These are phyloP conservation scores for Myiothlypis coronata DNA, from an alignment of 2,797 vertebrate species.

Conservation along the genomic window DNA sequence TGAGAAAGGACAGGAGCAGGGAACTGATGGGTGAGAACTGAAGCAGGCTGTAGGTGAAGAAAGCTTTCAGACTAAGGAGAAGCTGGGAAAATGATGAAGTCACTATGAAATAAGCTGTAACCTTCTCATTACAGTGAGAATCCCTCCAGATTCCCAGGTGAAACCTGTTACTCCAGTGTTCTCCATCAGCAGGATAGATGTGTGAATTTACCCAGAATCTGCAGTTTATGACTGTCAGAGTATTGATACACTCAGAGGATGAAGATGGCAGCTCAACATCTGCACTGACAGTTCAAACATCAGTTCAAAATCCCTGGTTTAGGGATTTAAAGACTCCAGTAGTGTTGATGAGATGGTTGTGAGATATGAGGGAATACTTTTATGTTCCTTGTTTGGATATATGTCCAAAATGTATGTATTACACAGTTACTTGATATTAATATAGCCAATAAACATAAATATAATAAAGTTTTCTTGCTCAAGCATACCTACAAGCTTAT, in stretches of 20 bases:
- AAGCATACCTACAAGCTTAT: not conserved
- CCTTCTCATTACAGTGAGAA: not conserved
- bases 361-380: not conserved
- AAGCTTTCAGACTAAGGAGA: not conserved
- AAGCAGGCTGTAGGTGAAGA: not conserved
- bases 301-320: not conserved
- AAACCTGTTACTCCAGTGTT: not conserved
- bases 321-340: not conserved
- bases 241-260: fast-evolving
- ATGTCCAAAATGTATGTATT: not conserved
- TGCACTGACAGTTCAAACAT: not conserved
- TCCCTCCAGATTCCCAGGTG: not conserved
- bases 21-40: not conserved
- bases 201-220: not conserved
- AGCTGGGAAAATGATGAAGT: fast-evolving
- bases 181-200: not conserved
- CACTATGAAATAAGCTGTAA: not conserved
- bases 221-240: not conserved
- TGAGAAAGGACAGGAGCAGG: not conserved
- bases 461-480: not conserved
- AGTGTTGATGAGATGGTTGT: not conserved
- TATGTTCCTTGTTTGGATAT: not conserved
- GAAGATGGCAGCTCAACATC: not conserved
- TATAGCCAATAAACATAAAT: not conserved
- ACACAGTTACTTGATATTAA: not conserved